Base-by-base conservation (phyloP, 1,140 invertebrate species). In the Saccostrea cuccullata region DNA sequence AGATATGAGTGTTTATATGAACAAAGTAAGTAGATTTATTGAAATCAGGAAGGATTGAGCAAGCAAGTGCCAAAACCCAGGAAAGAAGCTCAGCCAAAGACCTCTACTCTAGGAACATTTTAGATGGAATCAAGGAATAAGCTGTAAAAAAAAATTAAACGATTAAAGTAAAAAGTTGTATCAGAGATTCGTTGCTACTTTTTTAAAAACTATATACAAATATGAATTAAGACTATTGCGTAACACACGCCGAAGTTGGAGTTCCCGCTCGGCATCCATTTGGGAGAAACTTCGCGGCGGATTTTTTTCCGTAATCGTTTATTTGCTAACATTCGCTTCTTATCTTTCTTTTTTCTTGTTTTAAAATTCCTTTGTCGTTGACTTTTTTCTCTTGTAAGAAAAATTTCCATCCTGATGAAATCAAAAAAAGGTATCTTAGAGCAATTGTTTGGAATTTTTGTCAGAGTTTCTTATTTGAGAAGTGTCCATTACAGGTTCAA, bases 271-370 rank as follows among this genome's bases (percentile, higher is more conserved):
- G 70, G 23, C 70, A 77, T 77, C 26, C 70, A 77, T 47, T 8
- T 77, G 26, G 70, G 15, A 36, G 30, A 77, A 77, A 77, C 30
- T 17, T 77, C 26, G 26, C 13, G 26, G 11, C 13, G 70, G 70
- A 77, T 36, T 77, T 77, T 77, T 36, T 36, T 26, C 70, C 23
- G 70, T 77, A 77, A 77, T 77, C 70, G 70, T 77, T 77, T 77
- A 77, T 77, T 77, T 77, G 70, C 70, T 15, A 26, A 77, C 70
- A 77, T 30, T 26, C 70, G 26, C 26, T 77, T 30, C 70, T 77
- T 77, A 77, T 77, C 70, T 36, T 36, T 36, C 70, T 77, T 77
- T 77, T 77, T 77, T 36, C 70, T 77, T 36, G 70, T 77, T 77
- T 77, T 30, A 26, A 12, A 77, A 77, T 77, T 77, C 70, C 70